Evolutionary conservation across 2,113 vertebrate species (phyloP).

Genomic region (Drymodes brunneopygia): DNA sequence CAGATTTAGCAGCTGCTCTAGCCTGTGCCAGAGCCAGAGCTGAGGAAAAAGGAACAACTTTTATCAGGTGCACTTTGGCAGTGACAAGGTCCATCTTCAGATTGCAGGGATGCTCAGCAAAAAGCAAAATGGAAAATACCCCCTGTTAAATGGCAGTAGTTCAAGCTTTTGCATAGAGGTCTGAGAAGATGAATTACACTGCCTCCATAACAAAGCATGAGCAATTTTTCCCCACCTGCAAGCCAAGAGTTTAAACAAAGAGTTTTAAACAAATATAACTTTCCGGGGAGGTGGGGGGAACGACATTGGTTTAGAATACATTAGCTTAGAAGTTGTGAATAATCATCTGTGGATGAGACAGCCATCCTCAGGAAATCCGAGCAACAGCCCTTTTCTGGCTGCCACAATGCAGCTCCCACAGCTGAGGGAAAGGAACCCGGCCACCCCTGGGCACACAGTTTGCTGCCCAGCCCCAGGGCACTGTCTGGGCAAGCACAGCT

Average conservation of each 20-base stretch:
- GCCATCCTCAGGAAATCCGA: conserved; percentile 62
- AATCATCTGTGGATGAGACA: conserved; percentile 21
- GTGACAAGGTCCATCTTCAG: background rate
- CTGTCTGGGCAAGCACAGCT: fast-evolving
- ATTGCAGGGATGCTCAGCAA: background rate
- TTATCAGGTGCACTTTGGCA: background rate
- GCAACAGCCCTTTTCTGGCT: conserved; percentile 1
- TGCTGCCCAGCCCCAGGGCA: background rate
- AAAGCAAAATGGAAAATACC: background rate
- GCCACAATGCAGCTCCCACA: conserved; percentile 11
- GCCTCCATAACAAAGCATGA: conserved; percentile 37
- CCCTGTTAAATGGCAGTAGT: background rate
- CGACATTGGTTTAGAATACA: background rate
- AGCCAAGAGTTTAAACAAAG: conserved; percentile 55
- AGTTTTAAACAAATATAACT: conserved; percentile 37
- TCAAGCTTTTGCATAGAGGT: background rate
- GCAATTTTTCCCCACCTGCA: conserved; percentile 49
- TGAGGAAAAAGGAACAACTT: background rate
- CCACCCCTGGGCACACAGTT: fast-evolving
- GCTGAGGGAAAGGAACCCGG: background rate
- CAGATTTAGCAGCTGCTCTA: background rate
- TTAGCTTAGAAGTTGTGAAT: background rate
- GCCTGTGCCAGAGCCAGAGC: background rate
- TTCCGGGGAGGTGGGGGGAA: background rate
- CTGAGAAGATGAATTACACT: background rate